Percentiles rank a stretch among this genome's conserved stretches.
Conservation (phyloP, 2,888 invertebrate species). For the Busseola fusca region DNA sequence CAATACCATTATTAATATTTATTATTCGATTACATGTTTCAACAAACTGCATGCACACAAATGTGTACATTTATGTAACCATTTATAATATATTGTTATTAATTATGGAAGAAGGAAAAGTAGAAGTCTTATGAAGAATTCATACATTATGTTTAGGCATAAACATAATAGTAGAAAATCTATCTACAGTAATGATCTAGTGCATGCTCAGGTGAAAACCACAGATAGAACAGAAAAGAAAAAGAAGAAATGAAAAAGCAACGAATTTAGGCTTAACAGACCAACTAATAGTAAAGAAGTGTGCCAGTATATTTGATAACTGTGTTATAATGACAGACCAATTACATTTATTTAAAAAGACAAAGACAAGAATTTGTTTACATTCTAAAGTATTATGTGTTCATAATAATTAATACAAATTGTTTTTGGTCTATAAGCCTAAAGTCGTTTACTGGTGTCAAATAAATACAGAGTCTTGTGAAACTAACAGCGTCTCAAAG, state of each 20-base stretch:
- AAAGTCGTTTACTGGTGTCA: constrained; percentile 52
- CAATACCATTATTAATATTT: constrained; percentile 73
- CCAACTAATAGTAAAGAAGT: constrained; percentile 51
- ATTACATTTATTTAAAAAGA: constrained; percentile 24
- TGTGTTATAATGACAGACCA: constrained; percentile 27
- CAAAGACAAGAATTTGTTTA: constrained; percentile 12
- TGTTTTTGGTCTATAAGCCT: constrained; percentile 64
- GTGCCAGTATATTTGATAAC: constrained; percentile 27
- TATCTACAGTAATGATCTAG: constrained; percentile 54
- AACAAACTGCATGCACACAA: constrained; percentile 41
- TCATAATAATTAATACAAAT: constrained; percentile 3
- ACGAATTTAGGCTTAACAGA: constrained; percentile 65
- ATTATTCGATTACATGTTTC: constrained; percentile 41
- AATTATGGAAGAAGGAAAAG: constrained; percentile 38
- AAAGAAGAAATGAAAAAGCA: constrained; percentile 39
- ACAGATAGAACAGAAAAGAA: constrained; percentile 43
- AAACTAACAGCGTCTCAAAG: constrained; percentile 62
- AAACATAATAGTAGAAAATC: constrained; percentile 40
- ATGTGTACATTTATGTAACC: constrained; percentile 17
- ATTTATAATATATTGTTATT: constrained; percentile 12
- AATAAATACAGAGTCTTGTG: constrained; percentile 57
- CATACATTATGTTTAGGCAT: constrained; percentile 28
- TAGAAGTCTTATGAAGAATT: constrained; percentile 20
- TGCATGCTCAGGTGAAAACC: constrained; percentile 44
- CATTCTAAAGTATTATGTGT: constrained; percentile 4